Evolutionary conservation across 2,113 vertebrate species (phyloP).

Genomic region (Scortum barcoo): DNA sequence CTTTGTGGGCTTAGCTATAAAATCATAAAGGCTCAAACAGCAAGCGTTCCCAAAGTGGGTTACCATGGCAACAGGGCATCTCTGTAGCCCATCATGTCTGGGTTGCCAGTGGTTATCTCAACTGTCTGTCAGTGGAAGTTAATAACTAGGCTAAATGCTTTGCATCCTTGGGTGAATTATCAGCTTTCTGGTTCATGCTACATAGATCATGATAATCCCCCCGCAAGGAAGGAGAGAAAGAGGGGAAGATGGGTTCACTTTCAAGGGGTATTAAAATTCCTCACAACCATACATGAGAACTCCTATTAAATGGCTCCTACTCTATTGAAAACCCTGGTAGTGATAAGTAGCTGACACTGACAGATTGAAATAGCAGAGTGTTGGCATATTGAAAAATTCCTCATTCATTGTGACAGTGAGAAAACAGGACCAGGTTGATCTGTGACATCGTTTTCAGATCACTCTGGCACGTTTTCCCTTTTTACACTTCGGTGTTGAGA

Average conservation of each 20-base stretch:
- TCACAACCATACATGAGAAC: constrained; percentile 64
- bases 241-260: constrained; percentile 58
- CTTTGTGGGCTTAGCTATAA: not conserved
- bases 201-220: constrained; percentile 76
- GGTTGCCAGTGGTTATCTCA: constrained; percentile 81
- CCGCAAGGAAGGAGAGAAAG: constrained; percentile 28
- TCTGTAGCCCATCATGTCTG: constrained; percentile 65
- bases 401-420: constrained; percentile 30
- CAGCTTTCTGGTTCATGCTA: constrained; percentile 77
- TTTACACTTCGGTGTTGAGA: constrained; percentile 3
- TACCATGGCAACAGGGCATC: constrained; percentile 74
- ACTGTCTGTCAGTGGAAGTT: constrained; percentile 87
- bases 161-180: constrained; percentile 77
- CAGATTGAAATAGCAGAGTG: constrained; percentile 63
- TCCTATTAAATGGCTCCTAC: constrained; percentile 61
- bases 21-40: constrained; percentile 19
- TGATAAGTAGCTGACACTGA: constrained; percentile 68
- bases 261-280: constrained; percentile 80
- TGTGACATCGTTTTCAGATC: constrained; percentile 20
- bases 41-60: constrained; percentile 33
- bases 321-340: constrained; percentile 30
- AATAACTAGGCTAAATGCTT: constrained; percentile 83
- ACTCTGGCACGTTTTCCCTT: constrained; percentile 5
- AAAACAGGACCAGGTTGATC: constrained; percentile 23
- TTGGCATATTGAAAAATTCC: constrained; percentile 51